phyloP scores from a whole-genome alignment of 1,140 invertebrate species.

The Leptopilina clavipes region DNA sequence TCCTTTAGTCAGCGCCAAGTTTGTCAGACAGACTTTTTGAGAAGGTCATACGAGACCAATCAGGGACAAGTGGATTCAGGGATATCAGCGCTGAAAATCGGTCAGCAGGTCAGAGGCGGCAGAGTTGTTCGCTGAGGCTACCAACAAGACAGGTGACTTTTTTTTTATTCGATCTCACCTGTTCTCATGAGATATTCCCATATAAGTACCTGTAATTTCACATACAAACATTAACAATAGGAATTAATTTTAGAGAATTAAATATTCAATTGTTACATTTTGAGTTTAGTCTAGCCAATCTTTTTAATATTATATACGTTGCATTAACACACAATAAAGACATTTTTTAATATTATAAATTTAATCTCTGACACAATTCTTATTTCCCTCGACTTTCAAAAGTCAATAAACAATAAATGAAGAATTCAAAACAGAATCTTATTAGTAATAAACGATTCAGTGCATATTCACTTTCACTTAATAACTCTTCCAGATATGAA shows the following conservation, averaged over 20 bases:
- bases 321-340: too few relatives aligned
- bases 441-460: not conserved
- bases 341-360: too few relatives aligned
- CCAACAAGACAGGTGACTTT: slow-evolving; percentile 22
- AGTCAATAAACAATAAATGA: too few relatives aligned
- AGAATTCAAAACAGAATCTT: not conserved
- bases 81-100: slow-evolving; percentile 28
- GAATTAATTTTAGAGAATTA: too few relatives aligned
- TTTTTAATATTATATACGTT: too few relatives aligned
- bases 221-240: not conserved
- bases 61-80: slow-evolving; percentile 21
- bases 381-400: too few relatives aligned
- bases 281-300: too few relatives aligned
- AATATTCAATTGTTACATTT: too few relatives aligned
- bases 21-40: not conserved
- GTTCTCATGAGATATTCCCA: slow-evolving; percentile 8
- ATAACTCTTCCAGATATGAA: slow-evolving; percentile 16
- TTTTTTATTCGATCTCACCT: slow-evolving; percentile 2
- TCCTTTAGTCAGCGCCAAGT: slow-evolving; percentile 8
- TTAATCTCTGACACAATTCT: too few relatives aligned
- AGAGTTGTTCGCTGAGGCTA: slow-evolving; percentile 3
- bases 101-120: slow-evolving; percentile 31
- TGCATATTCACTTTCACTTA: slow-evolving; percentile 7
- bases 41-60: slow-evolving; percentile 20
- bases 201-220: slow-evolving; percentile 23